Evolutionary conservation across 2,888 invertebrate genomes (phyloP).

Genomic region (Trissolcus brochymenae): DNA sequence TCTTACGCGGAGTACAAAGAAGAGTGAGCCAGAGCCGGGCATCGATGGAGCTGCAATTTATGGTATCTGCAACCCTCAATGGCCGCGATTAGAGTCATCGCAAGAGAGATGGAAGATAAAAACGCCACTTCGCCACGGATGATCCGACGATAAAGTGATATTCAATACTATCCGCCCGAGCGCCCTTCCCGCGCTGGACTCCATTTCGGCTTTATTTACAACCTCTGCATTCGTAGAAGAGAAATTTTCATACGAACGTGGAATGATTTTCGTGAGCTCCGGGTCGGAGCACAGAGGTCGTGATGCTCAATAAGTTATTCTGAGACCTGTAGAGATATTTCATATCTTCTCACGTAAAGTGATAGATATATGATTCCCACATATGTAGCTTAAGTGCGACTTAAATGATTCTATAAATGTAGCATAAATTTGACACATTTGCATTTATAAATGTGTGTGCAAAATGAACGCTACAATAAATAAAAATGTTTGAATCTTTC

Average conservation of each 20-base stretch:
- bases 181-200: neutral
- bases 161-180: constrained; percentile 9
- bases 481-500: too few species aligned
- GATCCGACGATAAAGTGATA: constrained; percentile 42
- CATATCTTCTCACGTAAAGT: too few species aligned
- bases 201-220: constrained; percentile 8
- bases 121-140: constrained; percentile 38
- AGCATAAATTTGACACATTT: too few species aligned
- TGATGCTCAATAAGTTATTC: neutral
- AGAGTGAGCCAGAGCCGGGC: constrained; percentile 17
- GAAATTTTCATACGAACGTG: neutral
- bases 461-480: too few species aligned
- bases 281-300: neutral
- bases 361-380: too few species aligned
- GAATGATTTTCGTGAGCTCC: constrained; percentile 4
- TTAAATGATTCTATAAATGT: too few species aligned
- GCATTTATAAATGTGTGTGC: too few species aligned
- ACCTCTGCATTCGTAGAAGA: neutral
- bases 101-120: constrained; percentile 46
- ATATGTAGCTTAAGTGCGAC: too few species aligned
- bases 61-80: constrained; percentile 29
- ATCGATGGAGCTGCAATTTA: constrained; percentile 35
- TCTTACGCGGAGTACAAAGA: constrained; percentile 57
- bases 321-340: neutral
- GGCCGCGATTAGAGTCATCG: constrained; percentile 41